Conservation (phyloP, 2,888 invertebrate species). For the Tromatobia lineatoria region DNA sequence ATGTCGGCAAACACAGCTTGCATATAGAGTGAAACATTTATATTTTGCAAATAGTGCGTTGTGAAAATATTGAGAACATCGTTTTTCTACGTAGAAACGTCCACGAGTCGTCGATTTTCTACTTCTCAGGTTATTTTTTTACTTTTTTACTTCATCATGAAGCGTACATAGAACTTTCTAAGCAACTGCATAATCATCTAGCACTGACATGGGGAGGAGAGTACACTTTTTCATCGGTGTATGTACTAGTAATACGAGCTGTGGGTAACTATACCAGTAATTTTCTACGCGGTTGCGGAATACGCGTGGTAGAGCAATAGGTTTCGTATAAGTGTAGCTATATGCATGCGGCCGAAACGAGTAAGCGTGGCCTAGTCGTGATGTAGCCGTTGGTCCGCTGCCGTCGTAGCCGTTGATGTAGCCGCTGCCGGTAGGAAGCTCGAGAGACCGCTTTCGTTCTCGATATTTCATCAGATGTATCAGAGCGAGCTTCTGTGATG, state of each 20-base stretch:
- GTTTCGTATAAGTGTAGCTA: conserved; percentile 1
- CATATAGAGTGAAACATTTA: neutral
- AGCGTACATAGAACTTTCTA: conserved; percentile 67
- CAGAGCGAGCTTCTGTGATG: neutral
- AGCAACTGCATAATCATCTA: conserved; percentile 69
- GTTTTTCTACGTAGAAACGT: neutral
- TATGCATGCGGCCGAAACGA: conserved; percentile 21
- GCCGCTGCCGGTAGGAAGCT: conserved; percentile 2
- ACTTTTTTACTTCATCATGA: conserved; percentile 33
- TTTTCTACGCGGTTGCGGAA: conserved; percentile 63
- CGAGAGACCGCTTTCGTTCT: conserved; percentile 36
- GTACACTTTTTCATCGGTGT: conserved; percentile 29
- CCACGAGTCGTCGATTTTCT: conserved; percentile 11
- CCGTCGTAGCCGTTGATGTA: neutral
- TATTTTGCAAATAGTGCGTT: neutral
- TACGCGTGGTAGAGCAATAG: conserved; percentile 34
- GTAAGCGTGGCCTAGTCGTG: neutral
- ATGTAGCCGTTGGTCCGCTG: conserved; percentile 6
- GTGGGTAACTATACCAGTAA: conserved; percentile 53
- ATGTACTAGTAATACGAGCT: conserved; percentile 24
- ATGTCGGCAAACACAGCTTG: neutral
- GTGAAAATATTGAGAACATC: neutral
- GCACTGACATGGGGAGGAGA: conserved; percentile 45
- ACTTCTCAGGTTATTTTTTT: conserved; percentile 6
- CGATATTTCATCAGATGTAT: conserved; percentile 33